Evolutionary conservation across 2,888 invertebrate genomes (phyloP), one percentile per base, ranked within the genome.

Genomic region (Teleogryllus oceanicus): DNA sequence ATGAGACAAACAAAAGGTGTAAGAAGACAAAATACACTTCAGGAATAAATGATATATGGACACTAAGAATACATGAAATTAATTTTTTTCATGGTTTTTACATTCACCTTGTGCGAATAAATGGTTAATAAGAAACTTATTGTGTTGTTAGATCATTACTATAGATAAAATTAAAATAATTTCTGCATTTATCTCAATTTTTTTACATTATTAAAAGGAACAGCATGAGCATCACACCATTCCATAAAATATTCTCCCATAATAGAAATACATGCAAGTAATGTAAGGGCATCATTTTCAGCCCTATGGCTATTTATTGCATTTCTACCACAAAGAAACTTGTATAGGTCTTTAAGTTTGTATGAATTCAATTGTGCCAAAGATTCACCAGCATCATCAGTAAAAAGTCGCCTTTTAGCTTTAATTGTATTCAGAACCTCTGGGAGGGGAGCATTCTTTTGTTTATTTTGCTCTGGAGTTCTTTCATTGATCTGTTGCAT

Each of bases 251-350:
- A 86, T 11, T 89, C 85, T 78, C 90, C 90, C 77, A 89, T 86
- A 12, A 89, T 88, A 49, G 89, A 86, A 5, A 92, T 90, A 85
- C 93, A 91, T 83, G 90, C 88, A 16, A 93, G 85, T 78, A 94
- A 86, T 88, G 90, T 90, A 3, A 89, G 83, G 51, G 92, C 92
- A 86, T 94, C 94, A 2, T 86, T 89, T 86, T 94, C 94, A 2
- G 94, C 93, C 82, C 89, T 88, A 85, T 94, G 94, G 0, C 89
- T 87, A 84, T 88, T 85, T 4, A 83, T 77, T 0, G 89, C 87
- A 18, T 88, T 84, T 80, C 86, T 87, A 3, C 87, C 87, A 76
- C 91, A 87, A 37, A 92, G 85, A 78, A 90, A 88, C 82, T 88
- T 86, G 84, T 90, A 92, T 62, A 94, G 84, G 80, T 88, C 88